Base-by-base conservation (phyloP, 2,888 invertebrate genomes). In the Cheilosia variabilis region DNA sequence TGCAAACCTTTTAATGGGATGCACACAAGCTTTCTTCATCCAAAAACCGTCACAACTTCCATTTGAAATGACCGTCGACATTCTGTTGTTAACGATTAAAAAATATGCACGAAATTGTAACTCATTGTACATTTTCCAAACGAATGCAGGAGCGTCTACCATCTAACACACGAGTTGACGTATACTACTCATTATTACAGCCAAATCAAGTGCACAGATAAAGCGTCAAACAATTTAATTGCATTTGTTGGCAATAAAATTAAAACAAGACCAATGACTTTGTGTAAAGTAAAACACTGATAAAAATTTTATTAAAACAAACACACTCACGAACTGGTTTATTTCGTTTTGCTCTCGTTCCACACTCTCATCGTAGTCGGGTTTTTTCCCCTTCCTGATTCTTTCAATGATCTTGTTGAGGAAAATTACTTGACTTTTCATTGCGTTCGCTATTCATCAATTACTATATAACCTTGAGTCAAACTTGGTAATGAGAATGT, bases 331-430 rank as follows among this genome's bases (percentile, higher is more conserved):
- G 2, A 24, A 52, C 52, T 52, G 22, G 52, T 52, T 52, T 13
- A 17, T 17, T 17, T 47, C 45, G 45, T 17, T 47, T 47, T 47
- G 17, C 45, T 47, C 45, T 45, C 17, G 17, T n/a, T 47, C 45
- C n/a, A 7, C 17, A 47, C 45, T 47, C 45, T 47, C 45, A 47
- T 45, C 45, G 24, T 5, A 52, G 52, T 24, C 10, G 52, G 17
- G 52, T n/a, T 47, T 47, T 47, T 47, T 47, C 17, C n/a, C 45
- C 22, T 52, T 52, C 52, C 52, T 52, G 22, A 52, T 52, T 52
- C 24, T 15, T 24, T 24, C 19, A 17, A 52, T 22, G 19, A 22
- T 52, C 24, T 52, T 19, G 24, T 22, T 22, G 19, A 47, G 52
- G 52, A 52, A 52, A 52, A 47, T 19, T 19, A 52, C 19, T 52